Percentiles rank a stretch among this genome's conserved stretches.
phyloP scores from a whole-genome alignment of 2,888 invertebrate species.

The Thereva unica region DNA sequence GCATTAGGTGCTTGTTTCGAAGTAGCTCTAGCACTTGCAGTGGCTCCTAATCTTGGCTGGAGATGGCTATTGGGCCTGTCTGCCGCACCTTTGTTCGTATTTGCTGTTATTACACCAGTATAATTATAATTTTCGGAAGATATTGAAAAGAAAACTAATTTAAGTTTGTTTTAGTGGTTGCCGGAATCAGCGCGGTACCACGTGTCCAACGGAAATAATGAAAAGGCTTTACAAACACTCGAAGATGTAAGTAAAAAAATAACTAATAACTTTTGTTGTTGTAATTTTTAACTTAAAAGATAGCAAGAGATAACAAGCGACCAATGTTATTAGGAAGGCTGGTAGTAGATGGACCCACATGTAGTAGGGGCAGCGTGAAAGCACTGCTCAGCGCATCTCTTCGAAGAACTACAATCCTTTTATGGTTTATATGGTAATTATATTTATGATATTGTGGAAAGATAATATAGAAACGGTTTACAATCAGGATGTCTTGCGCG shows the following conservation, averaged over 20 bases:
- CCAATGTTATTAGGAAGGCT: conserved; percentile 84
- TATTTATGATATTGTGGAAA: not conserved
- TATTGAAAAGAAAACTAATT: not conserved
- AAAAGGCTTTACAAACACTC: conserved; percentile 81
- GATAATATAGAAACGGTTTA: conserved; percentile 12
- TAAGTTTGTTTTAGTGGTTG: conserved; percentile 69
- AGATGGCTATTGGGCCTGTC: conserved; percentile 91
- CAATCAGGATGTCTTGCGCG: conserved; percentile 82
- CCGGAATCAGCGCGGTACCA: conserved; percentile 92
- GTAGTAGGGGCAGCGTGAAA: conserved; percentile 66
- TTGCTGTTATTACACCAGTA: conserved; percentile 79
- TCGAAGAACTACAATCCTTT: conserved; percentile 78
- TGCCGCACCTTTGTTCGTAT: conserved; percentile 82
- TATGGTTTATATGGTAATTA: conserved; percentile 90
- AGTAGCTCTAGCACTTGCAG: conserved; percentile 83
- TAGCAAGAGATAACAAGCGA: conserved; percentile 86
- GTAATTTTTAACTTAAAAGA: conserved; percentile 54
- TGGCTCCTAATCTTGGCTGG: conserved; percentile 92
- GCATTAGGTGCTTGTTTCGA: conserved; percentile 93
- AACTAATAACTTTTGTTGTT: not conserved
- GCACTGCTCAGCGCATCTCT: conserved; percentile 80
- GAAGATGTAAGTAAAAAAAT: conserved; percentile 63
- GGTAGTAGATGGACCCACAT: conserved; percentile 72
- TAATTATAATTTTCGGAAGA: conserved; percentile 48
- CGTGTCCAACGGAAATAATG: conserved; percentile 83